Percentiles rank a stretch among this genome's conserved stretches.
phyloP scores from a whole-genome alignment of 2,888 invertebrate genomes.

The Dicranocentrus wangi region DNA sequence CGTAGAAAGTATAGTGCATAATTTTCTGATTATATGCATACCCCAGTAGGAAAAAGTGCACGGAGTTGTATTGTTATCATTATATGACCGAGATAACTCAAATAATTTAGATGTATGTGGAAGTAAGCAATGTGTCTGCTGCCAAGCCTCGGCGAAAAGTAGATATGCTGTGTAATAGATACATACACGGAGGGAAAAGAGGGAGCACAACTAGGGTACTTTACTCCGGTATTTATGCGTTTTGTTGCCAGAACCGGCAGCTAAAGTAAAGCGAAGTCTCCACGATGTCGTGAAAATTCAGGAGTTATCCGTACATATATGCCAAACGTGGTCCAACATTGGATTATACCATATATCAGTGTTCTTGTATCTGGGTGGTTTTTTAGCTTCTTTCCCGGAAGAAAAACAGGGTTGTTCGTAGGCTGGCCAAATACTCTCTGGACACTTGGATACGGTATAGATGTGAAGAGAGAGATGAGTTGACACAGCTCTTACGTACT shows the following conservation, averaged over 20 bases:
- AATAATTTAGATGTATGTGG: slow-evolving; percentile 57
- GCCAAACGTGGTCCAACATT: too few species aligned
- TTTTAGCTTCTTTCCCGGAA: slow-evolving; percentile 4
- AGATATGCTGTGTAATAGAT: slow-evolving; percentile 23
- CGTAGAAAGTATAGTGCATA: too few species aligned
- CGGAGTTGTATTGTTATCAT: slow-evolving; percentile 27
- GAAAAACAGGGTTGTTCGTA: not conserved
- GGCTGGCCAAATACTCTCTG: not conserved
- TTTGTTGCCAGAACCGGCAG: slow-evolving; percentile 50
- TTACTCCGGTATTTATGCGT: slow-evolving; percentile 56
- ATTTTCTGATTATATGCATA: too few species aligned
- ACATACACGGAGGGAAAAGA: not conserved
- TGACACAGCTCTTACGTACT: slow-evolving; percentile 63
- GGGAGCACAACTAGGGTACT: slow-evolving; percentile 35
- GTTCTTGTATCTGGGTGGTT: slow-evolving; percentile 27
- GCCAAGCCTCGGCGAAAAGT: slow-evolving; percentile 41
- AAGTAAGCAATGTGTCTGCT: slow-evolving; percentile 45
- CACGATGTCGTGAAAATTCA: slow-evolving; percentile 54
- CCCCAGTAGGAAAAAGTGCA: not conserved
- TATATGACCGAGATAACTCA: slow-evolving; percentile 34
- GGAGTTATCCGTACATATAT: slow-evolving; percentile 10
- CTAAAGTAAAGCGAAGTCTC: slow-evolving; percentile 34
- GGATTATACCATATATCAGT: slow-evolving; percentile 4
- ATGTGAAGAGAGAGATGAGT: slow-evolving; percentile 55
- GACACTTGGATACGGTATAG: slow-evolving; percentile 10